A percentile compares a stretch with the other conserved stretches of the same genome.
These are phyloP conservation scores for Benitochromis conjunctus DNA, from an alignment of 2,113 vertebrate genomes.

Conservation along the genomic window DNA sequence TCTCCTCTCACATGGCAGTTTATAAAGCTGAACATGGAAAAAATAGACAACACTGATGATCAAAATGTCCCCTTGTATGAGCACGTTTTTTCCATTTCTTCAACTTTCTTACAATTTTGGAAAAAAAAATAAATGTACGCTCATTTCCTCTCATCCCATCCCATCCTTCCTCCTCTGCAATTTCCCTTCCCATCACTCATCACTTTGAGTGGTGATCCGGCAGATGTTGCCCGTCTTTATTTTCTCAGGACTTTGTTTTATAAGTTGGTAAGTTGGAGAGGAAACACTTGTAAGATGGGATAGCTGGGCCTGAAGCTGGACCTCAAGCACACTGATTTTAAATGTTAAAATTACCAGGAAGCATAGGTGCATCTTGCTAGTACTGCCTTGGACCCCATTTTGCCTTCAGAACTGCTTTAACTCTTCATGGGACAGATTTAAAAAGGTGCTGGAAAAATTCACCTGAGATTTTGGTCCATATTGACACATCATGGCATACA, in stretches of 20 bases:
- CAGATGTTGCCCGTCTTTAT: slow-evolving; percentile 26
- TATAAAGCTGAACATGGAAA: not conserved
- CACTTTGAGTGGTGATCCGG: slow-evolving; percentile 12
- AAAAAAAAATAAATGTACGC: not conserved
- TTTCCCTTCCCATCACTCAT: slow-evolving; percentile 28
- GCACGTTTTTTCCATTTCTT: not conserved
- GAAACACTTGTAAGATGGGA: not conserved
- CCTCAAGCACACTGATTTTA: not conserved
- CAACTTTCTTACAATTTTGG: not conserved
- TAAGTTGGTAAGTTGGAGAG: not conserved
- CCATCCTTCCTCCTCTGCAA: slow-evolving; percentile 32
- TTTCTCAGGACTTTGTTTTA: slow-evolving; percentile 10
- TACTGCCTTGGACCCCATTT: not conserved
- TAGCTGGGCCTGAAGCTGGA: not conserved
- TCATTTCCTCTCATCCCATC: slow-evolving; percentile 34
- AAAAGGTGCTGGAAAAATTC: not conserved
- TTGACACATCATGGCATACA: not conserved
- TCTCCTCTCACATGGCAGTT: not conserved
- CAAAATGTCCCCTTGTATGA: not conserved
- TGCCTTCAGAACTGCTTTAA: not conserved
- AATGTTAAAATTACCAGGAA: not conserved
- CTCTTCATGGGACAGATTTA: not conserved
- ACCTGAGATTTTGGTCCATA: not conserved
- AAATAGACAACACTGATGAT: not conserved
- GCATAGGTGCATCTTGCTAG: not conserved